Conservation (phyloP, 2,888 invertebrate genomes). For the Drosophila stalkeri region DNA sequence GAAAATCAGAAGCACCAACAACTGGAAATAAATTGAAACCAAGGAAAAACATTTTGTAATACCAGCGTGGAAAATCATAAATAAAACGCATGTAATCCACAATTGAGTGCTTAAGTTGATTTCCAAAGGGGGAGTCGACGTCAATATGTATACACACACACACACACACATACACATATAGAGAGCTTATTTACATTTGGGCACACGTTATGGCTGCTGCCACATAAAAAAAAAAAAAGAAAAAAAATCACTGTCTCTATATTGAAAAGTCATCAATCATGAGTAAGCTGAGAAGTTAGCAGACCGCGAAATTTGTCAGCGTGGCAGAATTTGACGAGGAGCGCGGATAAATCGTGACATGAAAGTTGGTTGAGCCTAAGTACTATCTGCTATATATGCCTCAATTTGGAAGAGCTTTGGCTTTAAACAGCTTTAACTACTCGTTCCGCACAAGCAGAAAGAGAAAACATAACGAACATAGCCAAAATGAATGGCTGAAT, state of each 20-base stretch:
- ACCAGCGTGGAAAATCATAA: slow-evolving; percentile 79
- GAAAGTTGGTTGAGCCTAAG: slow-evolving; percentile 43
- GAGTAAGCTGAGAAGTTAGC: slow-evolving; percentile 53
- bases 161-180: not conserved
- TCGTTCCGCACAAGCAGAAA: slow-evolving; percentile 4
- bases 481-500: slow-evolving; percentile 74
- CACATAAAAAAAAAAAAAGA: too few relatives aligned
- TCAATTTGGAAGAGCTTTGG: slow-evolving; percentile 47
- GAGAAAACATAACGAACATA: slow-evolving; percentile 42
- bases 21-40: slow-evolving; percentile 67
- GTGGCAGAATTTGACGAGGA: slow-evolving; percentile 51
- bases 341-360: slow-evolving; percentile 47
- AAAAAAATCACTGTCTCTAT: slow-evolving; percentile 55
- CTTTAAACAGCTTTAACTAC: slow-evolving; percentile 64
- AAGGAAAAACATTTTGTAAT: slow-evolving; percentile 69
- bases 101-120: slow-evolving; percentile 79
- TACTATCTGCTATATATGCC: slow-evolving; percentile 20
- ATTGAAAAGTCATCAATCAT: slow-evolving; percentile 80
- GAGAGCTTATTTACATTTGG: slow-evolving; percentile 70
- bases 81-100: slow-evolving; percentile 82
- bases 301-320: slow-evolving; percentile 78
- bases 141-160: slow-evolving; percentile 5
- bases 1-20: not conserved
- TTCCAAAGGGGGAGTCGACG: slow-evolving; percentile 36
- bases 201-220: slow-evolving; percentile 57